Conservation (phyloP, 2,888 invertebrate species). For the Aphrophora alni region DNA sequence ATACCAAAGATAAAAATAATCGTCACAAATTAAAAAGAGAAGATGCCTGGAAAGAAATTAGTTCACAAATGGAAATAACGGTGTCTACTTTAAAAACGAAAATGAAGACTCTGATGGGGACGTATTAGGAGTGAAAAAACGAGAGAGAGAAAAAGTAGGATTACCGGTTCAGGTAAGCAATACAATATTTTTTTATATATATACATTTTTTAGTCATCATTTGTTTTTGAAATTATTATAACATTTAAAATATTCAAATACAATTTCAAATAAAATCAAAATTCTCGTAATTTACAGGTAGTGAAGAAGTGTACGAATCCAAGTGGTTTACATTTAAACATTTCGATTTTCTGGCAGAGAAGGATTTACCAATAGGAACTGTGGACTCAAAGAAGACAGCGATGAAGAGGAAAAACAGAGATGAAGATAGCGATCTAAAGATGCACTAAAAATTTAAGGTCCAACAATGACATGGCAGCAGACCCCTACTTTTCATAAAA, state of each 20-base stretch:
- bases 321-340: slow-evolving; percentile 18
- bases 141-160: slow-evolving; percentile 13
- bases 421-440: no score
- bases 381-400: no score
- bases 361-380: not conserved
- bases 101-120: not conserved
- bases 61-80: no score
- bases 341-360: slow-evolving; percentile 14
- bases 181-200: not conserved
- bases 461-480: no score
- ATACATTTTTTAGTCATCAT: not conserved
- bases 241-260: not conserved
- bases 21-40: not conserved
- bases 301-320: slow-evolving; percentile 19
- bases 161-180: slow-evolving; percentile 20
- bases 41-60: not conserved
- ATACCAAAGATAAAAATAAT: no score
- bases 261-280: no score
- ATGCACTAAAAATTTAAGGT: no score
- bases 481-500: no score
- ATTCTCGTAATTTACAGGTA: not conserved
- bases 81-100: no score
- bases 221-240: not conserved
- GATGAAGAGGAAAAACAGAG: no score
- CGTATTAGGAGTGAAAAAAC: slow-evolving; percentile 16